phyloP scores from a whole-genome alignment of 2,888 invertebrate genomes.

The Heliconius hortense region DNA sequence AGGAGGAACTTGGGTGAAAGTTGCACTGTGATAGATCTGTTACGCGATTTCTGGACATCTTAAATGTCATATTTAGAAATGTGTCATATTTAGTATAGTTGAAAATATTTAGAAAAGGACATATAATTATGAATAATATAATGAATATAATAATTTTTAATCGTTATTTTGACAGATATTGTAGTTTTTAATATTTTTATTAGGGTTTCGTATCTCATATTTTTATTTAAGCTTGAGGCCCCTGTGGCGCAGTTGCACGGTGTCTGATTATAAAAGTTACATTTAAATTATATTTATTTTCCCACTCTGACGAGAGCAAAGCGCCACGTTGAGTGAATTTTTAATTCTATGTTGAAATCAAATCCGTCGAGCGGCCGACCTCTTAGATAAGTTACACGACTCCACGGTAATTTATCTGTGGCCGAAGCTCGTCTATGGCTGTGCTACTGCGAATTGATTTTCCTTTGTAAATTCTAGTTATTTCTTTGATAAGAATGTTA shows the following conservation, averaged over 20 bases:
- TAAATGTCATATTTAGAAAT: neutral
- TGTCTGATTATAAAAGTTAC: no score
- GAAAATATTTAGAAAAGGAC: no score
- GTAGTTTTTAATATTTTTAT: no score
- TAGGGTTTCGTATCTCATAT: no score
- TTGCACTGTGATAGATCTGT: slow-evolving; percentile 8
- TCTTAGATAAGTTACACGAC: slow-evolving; percentile 18
- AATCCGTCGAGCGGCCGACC: neutral
- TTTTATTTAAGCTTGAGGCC: no score
- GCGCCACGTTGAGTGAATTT: neutral
- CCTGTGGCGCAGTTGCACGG: no score
- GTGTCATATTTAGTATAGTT: no score
- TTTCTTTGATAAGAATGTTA: neutral
- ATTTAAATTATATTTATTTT: no score
- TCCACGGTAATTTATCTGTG: slow-evolving; percentile 10
- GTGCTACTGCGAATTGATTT: neutral
- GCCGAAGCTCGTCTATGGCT: neutral
- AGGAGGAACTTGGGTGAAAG: neutral
- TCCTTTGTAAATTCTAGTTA: neutral
- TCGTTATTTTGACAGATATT: no score
- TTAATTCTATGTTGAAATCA: slow-evolving; percentile 3
- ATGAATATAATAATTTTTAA: no score
- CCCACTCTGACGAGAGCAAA: no score
- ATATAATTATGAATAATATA: no score
- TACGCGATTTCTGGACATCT: neutral